Conservation (phyloP, 92 coral and sea anemone species). For the Umimayanthus kanabou region DNA sequence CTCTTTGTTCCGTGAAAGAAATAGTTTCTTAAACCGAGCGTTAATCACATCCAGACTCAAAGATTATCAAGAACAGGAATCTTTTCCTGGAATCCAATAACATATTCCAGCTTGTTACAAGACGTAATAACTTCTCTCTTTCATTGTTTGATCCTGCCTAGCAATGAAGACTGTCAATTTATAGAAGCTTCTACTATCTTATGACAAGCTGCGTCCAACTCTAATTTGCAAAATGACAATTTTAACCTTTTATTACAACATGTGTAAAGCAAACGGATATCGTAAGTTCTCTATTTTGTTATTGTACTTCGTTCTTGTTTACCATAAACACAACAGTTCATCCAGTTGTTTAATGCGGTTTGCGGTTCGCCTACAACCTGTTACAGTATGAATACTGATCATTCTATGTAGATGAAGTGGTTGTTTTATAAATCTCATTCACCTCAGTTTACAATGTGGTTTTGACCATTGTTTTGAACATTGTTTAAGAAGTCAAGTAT, state of each 20-base stretch:
- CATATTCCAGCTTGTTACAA: neutral
- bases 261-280: neutral
- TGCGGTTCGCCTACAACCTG: neutral
- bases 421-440: neutral
- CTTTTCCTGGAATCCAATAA: too few species aligned
- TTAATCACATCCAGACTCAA: neutral
- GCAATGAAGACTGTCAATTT: neutral
- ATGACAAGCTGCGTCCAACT: too few species aligned
- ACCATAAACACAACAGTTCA: neutral
- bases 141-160: neutral
- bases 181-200: too few species aligned
- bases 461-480: neutral
- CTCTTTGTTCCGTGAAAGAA: neutral
- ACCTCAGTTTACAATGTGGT: neutral
- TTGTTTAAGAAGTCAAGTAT: neutral
- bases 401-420: neutral
- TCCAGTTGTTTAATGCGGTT: conserved; percentile 5
- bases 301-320: neutral
- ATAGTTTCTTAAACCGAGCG: neutral
- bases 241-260: too few species aligned
- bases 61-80: neutral
- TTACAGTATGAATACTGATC: conserved; percentile 7
- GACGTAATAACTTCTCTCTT: neutral
- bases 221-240: too few species aligned
- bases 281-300: neutral